Evolutionary conservation across 2,113 vertebrate species (phyloP), one percentile per base, ranked within the genome.

Genomic region (Microcebus griseorufus): DNA sequence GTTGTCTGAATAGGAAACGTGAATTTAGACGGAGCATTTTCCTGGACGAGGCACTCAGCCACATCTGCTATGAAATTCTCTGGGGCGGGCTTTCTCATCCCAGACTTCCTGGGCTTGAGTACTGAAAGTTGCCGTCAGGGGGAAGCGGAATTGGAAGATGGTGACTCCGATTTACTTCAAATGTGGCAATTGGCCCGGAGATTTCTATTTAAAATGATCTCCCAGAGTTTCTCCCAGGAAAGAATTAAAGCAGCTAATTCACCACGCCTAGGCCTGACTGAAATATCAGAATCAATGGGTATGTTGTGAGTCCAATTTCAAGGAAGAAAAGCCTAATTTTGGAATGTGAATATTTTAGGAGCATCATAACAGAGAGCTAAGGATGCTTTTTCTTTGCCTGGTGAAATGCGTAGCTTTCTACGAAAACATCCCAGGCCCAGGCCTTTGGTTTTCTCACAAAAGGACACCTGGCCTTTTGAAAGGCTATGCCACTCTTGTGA

Each of bases 211-310:
- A 37, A 79, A 94, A 79, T 92, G 64, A 55, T 29, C 85, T 84
- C 34, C 70, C 29, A 78, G 73, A 85, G 16, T 95, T 1, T 85
- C n/a, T 85, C 76, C 69, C 72, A 83, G 29, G 34, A 97, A 89
- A 89, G 75, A 93, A 93, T 70, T 75, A 96, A 82, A 93, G 37
- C n/a, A 34, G 64, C 76, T 70, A 91, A 89, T n/a, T 91, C 89
- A 72, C 8, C 37, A 64, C 32, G 95, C 72, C 83, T 84, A 69
- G 85, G 25, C 32, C 34, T 94, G n/a, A 93, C 23, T 95, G 45
- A 67, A 96, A 89, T 90, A 85, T 79, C 69, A 55, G 42, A 45
- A 60, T 62, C 79, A 79, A 12, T 51, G 34, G 3, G 0, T 0
- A 6, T 45, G 0, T 48, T 0, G 45, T 91, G 18, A 11, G 3